phyloP scores from a whole-genome alignment of 2,888 invertebrate species.

The Parnassius mnemosyne region DNA sequence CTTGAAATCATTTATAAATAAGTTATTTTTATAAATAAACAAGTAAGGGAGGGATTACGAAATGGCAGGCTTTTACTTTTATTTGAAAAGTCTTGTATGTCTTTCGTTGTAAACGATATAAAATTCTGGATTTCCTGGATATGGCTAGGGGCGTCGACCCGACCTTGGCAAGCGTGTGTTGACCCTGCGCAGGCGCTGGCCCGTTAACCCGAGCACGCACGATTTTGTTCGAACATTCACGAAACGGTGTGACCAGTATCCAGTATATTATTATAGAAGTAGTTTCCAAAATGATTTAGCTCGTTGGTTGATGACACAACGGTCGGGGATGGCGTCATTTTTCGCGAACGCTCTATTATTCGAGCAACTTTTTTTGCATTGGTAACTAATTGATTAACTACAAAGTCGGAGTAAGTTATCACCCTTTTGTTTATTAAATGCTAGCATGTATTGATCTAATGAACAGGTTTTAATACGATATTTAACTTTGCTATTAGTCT shows the following conservation, averaged over 20 bases:
- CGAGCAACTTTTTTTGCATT: conserved; percentile 10
- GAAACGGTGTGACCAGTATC: conserved; percentile 35
- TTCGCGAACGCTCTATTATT: conserved; percentile 12
- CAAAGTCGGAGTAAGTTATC: no score
- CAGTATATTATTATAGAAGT: conserved; percentile 23
- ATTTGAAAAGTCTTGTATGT: no score
- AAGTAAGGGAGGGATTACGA: no score
- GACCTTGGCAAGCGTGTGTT: conserved; percentile 65
- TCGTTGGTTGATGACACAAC: conserved; percentile 21
- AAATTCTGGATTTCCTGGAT: conserved; percentile 24
- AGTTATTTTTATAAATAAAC: no score
- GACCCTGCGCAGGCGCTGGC: conserved; percentile 61
- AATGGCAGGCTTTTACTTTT: no score
- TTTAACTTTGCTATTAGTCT: no score
- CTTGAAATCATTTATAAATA: no score
- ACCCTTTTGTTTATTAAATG: no score
- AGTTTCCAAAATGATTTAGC: conserved; percentile 34
- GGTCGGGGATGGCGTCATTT: conserved; percentile 39
- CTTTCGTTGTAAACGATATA: background rate
- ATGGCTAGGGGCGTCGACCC: conserved; percentile 52
- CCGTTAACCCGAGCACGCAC: conserved; percentile 54
- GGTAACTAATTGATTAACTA: conserved; percentile 10
- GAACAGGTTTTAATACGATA: no score
- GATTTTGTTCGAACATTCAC: conserved; percentile 42
- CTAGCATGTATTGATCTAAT: no score